Percentiles rank a stretch among this genome's conserved stretches.
Conservation (phyloP, 2,113 vertebrate species). For the Tretioscincus oriximinensis region DNA sequence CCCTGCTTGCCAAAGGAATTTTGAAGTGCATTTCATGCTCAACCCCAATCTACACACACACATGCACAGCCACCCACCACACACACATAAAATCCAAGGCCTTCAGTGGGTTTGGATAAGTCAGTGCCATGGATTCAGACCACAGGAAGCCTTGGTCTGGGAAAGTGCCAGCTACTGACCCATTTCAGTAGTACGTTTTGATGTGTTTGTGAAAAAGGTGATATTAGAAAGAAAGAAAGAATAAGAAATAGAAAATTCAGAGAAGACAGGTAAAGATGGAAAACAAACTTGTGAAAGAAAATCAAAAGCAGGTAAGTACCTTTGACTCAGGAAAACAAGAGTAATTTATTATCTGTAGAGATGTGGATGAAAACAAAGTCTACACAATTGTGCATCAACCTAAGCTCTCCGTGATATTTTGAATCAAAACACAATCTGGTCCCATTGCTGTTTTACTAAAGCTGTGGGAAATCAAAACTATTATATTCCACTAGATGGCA, state of each 20-base stretch:
- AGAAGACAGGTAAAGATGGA: not conserved
- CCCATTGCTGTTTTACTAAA: not conserved
- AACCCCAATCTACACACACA: no score
- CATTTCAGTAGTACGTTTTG: no score
- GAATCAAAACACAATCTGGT: not conserved
- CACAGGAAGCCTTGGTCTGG: no score
- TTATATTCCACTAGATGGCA: constrained; percentile 16
- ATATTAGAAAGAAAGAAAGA: no score
- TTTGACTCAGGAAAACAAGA: not conserved
- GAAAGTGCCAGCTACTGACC: no score
- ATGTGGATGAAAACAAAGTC: not conserved
- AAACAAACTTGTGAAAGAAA: not conserved
- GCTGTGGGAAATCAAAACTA: not conserved
- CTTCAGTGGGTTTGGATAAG: no score
- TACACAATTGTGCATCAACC: not conserved
- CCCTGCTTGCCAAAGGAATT: no score
- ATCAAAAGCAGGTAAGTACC: no score
- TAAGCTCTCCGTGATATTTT: not conserved
- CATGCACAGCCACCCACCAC: no score
- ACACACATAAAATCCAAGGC: not conserved
- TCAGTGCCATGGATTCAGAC: no score
- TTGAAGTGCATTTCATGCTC: not conserved
- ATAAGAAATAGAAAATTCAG: not conserved
- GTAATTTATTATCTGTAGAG: not conserved
- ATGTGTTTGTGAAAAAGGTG: no score